A percentile compares a stretch with the other conserved stretches of the same genome.
These are phyloP conservation scores for Trachymyrmex septentrionalis DNA, from an alignment of 1,140 invertebrate species.

Conservation along the genomic window DNA sequence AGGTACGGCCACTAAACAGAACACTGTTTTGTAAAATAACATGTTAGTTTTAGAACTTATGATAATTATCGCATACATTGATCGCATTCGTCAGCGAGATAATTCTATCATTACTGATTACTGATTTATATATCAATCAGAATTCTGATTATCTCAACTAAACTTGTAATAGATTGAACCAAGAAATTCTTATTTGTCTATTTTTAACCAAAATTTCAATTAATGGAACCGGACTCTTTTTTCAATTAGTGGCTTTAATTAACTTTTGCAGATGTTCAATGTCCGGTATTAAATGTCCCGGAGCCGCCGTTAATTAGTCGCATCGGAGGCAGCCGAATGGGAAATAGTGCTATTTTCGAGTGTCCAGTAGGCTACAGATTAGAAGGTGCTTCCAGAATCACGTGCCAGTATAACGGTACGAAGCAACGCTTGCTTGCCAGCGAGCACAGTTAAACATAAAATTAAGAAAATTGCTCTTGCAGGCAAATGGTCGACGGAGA, in stretches of 20 bases:
- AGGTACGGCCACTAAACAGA: conserved; percentile 87
- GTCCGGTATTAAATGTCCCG: conserved; percentile 84
- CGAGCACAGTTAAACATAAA: neutral
- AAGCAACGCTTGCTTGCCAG: conserved; percentile 56
- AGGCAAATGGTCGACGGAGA: conserved; percentile 92
- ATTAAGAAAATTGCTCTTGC: conserved; percentile 59
- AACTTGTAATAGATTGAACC: too few relatives aligned
- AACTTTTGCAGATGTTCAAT: conserved; percentile 88
- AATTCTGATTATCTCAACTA: too few relatives aligned
- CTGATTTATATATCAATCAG: too few relatives aligned
- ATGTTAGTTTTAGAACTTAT: neutral
- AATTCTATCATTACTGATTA: too few relatives aligned
- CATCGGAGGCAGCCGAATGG: conserved; percentile 90
- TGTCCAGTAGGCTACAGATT: conserved; percentile 91
- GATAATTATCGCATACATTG: neutral
- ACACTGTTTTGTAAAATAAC: neutral
- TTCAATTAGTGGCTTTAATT: neutral
- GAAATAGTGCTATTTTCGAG: conserved; percentile 89
- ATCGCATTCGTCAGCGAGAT: neutral
- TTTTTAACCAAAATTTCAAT: too few relatives aligned
- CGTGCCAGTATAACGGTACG: conserved; percentile 91
- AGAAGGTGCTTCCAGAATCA: conserved; percentile 90
- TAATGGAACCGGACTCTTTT: too few relatives aligned
- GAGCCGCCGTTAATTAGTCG: conserved; percentile 87
- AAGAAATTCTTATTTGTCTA: too few relatives aligned